Base-by-base conservation (phyloP, 2,113 vertebrate species). In the Rhinoderma darwinii region DNA sequence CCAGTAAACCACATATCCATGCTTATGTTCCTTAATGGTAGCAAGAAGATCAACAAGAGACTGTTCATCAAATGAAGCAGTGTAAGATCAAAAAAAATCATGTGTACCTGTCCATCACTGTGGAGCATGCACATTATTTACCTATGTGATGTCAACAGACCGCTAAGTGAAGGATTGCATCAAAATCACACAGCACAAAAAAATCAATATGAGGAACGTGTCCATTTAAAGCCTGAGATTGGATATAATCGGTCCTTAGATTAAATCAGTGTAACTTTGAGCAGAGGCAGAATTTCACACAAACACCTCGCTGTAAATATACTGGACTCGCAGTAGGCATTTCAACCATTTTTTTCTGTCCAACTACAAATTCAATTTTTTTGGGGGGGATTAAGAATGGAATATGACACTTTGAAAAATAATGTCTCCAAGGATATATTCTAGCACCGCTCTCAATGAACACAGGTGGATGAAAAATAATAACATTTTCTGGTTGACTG, bases 121-220 rank as follows among this genome's bases (percentile, higher is more conserved):
- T 10, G 63, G 22, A 35, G 35, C 66, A 15, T 10, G 61, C 61
- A 32, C n/a, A n/a, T n/a, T n/a, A n/a, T 37, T 70, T 70, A 70
- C 22, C 66, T 37, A 66, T 37, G 32, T 20, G 66, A 70, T 70
- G 66, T 68, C 63, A 37, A 35, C 32, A 70, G n/a, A 37, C 66
- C 1, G 35, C 66, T 70, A 70, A 70, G 37, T 70, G 66, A 70
- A 37, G 66, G 66, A 70, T 70, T 35, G 35, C 66, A 70, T 70
- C 66, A 70, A 70, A 68, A 14, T 68, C 63, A 68, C 27, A 68
- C 63, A 68, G 35, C 35, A 6, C 66, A 37, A 39, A 9, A 66
- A 70, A 70, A 70, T 70, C 66, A 37, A 70, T 70, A 27, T 35
- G 10, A 37, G 66, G 63, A 68, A 37, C 66, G 66, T 70, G 66